Conservation (phyloP, 2,888 invertebrate species). For the Biston betularia region DNA sequence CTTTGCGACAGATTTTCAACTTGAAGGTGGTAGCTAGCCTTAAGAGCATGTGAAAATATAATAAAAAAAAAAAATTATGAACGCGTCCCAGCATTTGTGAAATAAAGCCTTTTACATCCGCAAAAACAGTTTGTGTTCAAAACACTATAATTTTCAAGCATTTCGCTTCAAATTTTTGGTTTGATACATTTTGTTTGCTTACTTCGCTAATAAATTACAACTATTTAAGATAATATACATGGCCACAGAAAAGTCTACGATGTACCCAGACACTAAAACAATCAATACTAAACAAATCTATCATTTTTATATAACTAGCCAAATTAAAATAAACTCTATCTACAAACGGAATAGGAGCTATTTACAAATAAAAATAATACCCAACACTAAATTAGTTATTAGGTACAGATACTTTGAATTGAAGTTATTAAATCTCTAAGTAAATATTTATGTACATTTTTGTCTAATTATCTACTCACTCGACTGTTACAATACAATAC, state of each 20-base stretch:
- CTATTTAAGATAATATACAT: slow-evolving; percentile 67
- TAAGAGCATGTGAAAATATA: too few species aligned
- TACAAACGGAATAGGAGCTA: slow-evolving; percentile 67
- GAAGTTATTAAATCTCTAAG: slow-evolving; percentile 6
- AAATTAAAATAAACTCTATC: slow-evolving; percentile 54
- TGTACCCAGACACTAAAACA: slow-evolving; percentile 54
- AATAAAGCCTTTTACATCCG: slow-evolving; percentile 63
- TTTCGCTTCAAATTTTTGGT: slow-evolving; percentile 84
- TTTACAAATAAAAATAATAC: slow-evolving; percentile 58
- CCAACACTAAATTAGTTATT: slow-evolving; percentile 16
- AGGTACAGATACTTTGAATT: background rate
- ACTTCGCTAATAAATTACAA: slow-evolving; percentile 59
- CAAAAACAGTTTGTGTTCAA: slow-evolving; percentile 76
- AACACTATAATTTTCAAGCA: slow-evolving; percentile 86
- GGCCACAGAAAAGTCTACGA: slow-evolving; percentile 75
- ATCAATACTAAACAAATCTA: slow-evolving; percentile 45
- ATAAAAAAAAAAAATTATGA: too few species aligned
- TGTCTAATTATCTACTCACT: slow-evolving; percentile 40
- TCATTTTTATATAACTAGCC: slow-evolving; percentile 20
- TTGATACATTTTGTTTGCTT: slow-evolving; percentile 78
- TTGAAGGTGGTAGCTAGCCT: too few species aligned
- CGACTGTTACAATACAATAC: background rate
- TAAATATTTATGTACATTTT: slow-evolving; percentile 38
- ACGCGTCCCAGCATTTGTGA: background rate
- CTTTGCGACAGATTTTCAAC: too few species aligned